Evolutionary conservation across 1,140 invertebrate species (phyloP), one percentile per base, ranked within the genome.

Genomic region (Leptopilina boulardi): DNA sequence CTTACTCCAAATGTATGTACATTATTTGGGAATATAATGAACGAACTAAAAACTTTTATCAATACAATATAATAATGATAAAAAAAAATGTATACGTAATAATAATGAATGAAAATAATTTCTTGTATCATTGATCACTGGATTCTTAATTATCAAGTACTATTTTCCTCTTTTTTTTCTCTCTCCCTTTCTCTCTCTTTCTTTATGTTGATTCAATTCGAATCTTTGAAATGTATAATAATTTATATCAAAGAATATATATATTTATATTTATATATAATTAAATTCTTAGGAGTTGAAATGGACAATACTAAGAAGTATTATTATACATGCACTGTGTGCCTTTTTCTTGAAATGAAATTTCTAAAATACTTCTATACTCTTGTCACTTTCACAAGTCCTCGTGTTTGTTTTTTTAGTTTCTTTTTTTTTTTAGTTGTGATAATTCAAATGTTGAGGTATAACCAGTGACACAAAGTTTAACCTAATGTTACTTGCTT

Each of bases 241-340:
- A 66, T 66, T 66, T 66, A 66, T 66, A n/a, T 66, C 59, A 66
- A 66, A n/a, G 23, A 26, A 66, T 30, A 30, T n/a, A 66, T 66
- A 30, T n/a, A 23, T 38, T 8, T 38, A 38, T 38, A 38, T 38
- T 3, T 38, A 30, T 30, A 66, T 66, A 51, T 18, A 18, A 51
- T 66, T 30, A 66, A 15, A 30, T 66, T 23, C 59, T 66, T 66
- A 26, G 26, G 21, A 59, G 54, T 23, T 59, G 54, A 66, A 66
- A 30, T 66, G 23, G 26, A 66, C 26, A 30, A 51, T 51, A 51
- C n/a, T 51, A n/a, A n/a, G 47, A 51, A 51, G 47, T 51, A 51
- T 51, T 51, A 51, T 51, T 51, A 18, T 51, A 51, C 47, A 51
- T 15, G 47, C 47, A 51, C 47, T 51, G 2, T 18, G 47, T 51